Evolutionary conservation across 2,888 invertebrate species (phyloP).

Genomic region (Parnassius orleans): DNA sequence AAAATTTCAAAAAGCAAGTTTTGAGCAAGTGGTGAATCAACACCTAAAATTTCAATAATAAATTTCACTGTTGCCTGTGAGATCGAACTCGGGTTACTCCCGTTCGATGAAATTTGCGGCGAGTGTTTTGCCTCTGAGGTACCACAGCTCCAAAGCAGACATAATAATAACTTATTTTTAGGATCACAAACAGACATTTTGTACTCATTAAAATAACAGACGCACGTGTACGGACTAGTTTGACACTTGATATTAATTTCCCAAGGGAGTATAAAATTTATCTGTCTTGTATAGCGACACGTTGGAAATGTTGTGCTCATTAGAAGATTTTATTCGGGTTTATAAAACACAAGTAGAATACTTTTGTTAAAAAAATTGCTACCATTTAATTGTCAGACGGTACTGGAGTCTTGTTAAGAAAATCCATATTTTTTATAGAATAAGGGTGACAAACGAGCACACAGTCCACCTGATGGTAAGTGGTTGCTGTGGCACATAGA

Average conservation of each 20-base stretch:
- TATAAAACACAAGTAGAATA: not conserved
- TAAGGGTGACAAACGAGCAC: too few species aligned
- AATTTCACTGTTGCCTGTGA: too few species aligned
- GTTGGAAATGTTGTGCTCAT: constrained; percentile 16
- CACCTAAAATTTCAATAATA: too few species aligned
- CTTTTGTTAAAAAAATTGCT: not conserved
- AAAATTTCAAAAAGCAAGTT: too few species aligned
- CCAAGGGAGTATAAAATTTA: constrained; percentile 73
- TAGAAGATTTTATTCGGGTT: not conserved
- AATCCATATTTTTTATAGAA: too few species aligned
- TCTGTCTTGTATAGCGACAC: constrained; percentile 43
- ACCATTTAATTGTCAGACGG: not conserved
- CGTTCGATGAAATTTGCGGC: too few species aligned
- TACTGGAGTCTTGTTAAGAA: not conserved
- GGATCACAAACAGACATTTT: not conserved
- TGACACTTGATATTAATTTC: constrained; percentile 75
- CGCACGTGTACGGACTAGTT: constrained; percentile 19
- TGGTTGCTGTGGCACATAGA: too few species aligned
- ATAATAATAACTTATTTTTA: not conserved
- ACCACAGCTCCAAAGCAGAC: too few species aligned
- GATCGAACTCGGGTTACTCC: too few species aligned
- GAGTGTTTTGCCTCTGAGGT: too few species aligned
- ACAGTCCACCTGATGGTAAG: too few species aligned
- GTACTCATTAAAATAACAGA: constrained; percentile 6
- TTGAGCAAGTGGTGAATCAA: too few species aligned